These are phyloP conservation scores for Pterostichus madidus DNA, from an alignment of 2,888 invertebrate genomes.

Conservation along the genomic window DNA sequence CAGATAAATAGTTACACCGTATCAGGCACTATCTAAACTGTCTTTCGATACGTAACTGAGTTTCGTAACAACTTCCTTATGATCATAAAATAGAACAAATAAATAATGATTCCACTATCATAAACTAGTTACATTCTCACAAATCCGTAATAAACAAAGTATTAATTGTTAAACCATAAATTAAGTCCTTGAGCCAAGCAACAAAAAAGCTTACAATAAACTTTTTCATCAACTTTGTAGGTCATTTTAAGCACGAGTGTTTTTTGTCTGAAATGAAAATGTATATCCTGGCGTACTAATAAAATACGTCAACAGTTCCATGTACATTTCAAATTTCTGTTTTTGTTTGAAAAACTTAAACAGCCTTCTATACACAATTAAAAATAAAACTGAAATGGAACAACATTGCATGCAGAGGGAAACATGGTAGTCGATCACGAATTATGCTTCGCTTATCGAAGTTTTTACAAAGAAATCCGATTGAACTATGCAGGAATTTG, in stretches of 20 bases:
- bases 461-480: slow-evolving; percentile 12
- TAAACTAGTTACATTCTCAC: neutral
- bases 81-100: too few relatives aligned
- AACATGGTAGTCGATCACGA: slow-evolving; percentile 7
- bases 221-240: slow-evolving; percentile 26
- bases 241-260: slow-evolving; percentile 14
- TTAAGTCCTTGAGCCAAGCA: neutral
- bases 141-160: neutral
- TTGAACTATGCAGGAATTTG: neutral
- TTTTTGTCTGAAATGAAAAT: slow-evolving; percentile 49
- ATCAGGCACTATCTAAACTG: too few relatives aligned
- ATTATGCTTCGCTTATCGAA: neutral
- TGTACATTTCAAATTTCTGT: slow-evolving; percentile 53
- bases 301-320: slow-evolving; percentile 55
- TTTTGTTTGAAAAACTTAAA: slow-evolving; percentile 6
- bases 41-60: too few relatives aligned
- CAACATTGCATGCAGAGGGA: neutral
- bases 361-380: slow-evolving; percentile 27
- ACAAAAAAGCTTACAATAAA: slow-evolving; percentile 11
- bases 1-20: too few relatives aligned
- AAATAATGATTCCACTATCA: neutral
- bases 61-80: too few relatives aligned
- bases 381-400: slow-evolving; percentile 44
- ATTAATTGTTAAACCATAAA: slow-evolving; percentile 6
- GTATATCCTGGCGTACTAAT: slow-evolving; percentile 32